Evolutionary conservation across 2,797 vertebrate species (phyloP).

Genomic region (Furcifer pardalis): DNA sequence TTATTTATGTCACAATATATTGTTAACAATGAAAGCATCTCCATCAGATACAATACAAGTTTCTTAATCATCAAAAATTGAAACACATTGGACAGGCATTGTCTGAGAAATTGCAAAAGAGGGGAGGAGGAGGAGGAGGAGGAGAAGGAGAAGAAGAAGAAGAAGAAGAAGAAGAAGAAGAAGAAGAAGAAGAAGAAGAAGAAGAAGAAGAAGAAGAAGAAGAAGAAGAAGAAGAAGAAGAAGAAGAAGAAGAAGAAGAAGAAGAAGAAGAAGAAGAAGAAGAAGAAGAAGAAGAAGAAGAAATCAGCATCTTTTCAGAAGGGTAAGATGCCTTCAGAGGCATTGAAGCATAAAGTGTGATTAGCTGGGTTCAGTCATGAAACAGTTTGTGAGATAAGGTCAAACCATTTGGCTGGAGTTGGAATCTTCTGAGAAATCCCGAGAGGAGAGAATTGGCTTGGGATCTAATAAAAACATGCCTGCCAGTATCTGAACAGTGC

Average conservation of each 20-base stretch:
- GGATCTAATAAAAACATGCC: not conserved
- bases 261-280: not conserved
- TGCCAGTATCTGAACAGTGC: not conserved
- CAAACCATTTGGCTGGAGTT: conserved; percentile 15
- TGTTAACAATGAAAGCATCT: not conserved
- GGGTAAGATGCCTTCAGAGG: not conserved
- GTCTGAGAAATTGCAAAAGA: not conserved
- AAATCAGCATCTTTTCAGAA: not conserved
- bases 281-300: not conserved
- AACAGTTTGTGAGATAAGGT: not conserved
- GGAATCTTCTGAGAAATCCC: not conserved
- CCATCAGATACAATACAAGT: not conserved
- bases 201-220: not conserved
- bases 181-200: not conserved
- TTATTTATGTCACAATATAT: not conserved
- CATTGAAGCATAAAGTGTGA: conserved; percentile 21
- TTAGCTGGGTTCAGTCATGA: not conserved
- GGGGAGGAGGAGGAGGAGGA: too few species aligned
- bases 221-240: too few species aligned
- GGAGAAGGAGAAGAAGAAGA: too few species aligned
- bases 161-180: too few species aligned
- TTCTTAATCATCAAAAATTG: not conserved
- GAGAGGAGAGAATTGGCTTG: not conserved
- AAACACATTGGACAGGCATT: not conserved
- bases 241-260: not conserved